Evolutionary conservation across 1,140 invertebrate species (phyloP), one percentile per base, ranked within the genome.

Genomic region (Himalopsyche phryganea): DNA sequence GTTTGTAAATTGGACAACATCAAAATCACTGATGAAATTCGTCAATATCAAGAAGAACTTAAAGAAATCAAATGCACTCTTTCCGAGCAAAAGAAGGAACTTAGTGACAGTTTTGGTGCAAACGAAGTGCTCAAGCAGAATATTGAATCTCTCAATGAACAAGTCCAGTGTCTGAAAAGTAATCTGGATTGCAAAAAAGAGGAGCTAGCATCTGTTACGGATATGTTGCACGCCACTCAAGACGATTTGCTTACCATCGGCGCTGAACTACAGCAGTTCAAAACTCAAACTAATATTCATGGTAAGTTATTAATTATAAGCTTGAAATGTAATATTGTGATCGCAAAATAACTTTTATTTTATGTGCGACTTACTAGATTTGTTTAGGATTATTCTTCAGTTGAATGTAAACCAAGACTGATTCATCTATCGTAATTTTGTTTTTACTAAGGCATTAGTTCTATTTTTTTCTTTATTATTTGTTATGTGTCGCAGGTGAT

Each of bases 161-260:
- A 57, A 50, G 47, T 52, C 1, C 44, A 64, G 13, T 56, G 62
- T 32, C 28, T 64, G 10, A 60, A 60, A 32, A 48, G 58, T 18
- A 64, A 64, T 54, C 38, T 64, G 38, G 14, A 28, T 6, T 41
- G 13, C n/a, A 64, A 64, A 53, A 64, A 64, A 20, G 45, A 60
- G 9, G 62, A 64, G 54, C n/a, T 64, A 6, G 10, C 19, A 1
- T 57, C 58, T 6, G 32, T 56, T 10, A 64, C 53, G 11, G 62
- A 64, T 9, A 64, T 64, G 62, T 32, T 64, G 2, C 62, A 64
- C 42, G 52, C 62, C 5, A 50, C 62, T 28, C 62, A 64, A 35
- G 58, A 64, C 13, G 62, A 64, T 32, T 32, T 64, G 6, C 44
- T 35, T 35, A 10, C 18, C 10, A 49, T 50, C 13, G 57, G 40